Base-by-base conservation (phyloP, 92 coral and sea anemone species). In the Zoanthus sociatus region DNA sequence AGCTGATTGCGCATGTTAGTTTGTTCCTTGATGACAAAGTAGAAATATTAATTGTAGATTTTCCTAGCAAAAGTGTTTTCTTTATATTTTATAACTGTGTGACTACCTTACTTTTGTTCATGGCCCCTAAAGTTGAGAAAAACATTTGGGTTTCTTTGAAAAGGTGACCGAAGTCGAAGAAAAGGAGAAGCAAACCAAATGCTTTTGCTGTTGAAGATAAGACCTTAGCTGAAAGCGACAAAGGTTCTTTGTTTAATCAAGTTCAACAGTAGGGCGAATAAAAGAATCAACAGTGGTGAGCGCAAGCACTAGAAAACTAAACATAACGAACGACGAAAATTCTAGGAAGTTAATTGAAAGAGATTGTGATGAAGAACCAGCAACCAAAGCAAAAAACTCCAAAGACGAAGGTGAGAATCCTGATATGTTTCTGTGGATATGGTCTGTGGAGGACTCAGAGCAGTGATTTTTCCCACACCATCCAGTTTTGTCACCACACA, bases 151-250 rank as follows among this genome's bases (percentile, higher is more conserved):
- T 69, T 69, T 69, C 73, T 20, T 69, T 42, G 60, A 53, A 53
- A 21, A 31, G 46, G 74, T 46, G 74, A 69, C 74, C 74, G 8
- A 69, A 8, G 44, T 69, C 73, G 76, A 31, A 71, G 47, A 71
- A 71, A 71, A 71, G 50, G 53, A 32, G 0, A 20, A 32, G 17
- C 76, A 71, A 71, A 71, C 1, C 76, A 31, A 71, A 7, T 8
- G 47, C 9, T 71, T 14, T 71, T 32, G 53, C 76, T 12, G 76
- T 71, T 14, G n/a, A 30, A 32, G 0, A 71, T n/a, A 71, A 71
- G 17, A 48, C 76, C 37, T 71, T 71, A 33, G 76, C 76, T 71
- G 14, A 8, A 31, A 32, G 76, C 76, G 18, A 71, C 50, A 71
- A 71, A 71, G 48, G 47, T 1, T 71, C 76, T 71, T 71, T 26